Evolutionary conservation across 2,113 vertebrate genomes (phyloP).

Genomic region (Ceyx cyanopectus): DNA sequence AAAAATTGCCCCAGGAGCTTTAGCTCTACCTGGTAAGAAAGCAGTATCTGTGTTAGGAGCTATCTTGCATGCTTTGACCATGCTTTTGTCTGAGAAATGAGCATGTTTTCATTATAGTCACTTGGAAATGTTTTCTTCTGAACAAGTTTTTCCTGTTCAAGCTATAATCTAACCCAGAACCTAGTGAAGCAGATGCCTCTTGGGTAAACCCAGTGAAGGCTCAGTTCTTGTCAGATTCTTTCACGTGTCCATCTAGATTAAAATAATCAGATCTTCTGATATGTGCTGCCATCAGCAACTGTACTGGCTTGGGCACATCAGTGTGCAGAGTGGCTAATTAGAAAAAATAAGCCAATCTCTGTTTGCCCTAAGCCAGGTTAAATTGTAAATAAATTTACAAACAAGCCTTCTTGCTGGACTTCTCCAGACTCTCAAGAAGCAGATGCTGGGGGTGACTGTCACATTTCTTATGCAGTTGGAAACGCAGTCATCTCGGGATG

Average conservation of each 20-base stretch:
- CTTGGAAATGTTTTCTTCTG: background rate
- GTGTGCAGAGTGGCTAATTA: background rate
- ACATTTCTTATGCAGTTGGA: background rate
- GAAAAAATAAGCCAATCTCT: background rate
- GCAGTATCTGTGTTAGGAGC: background rate
- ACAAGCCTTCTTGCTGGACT: background rate
- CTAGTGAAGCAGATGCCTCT: background rate
- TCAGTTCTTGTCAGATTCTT: background rate
- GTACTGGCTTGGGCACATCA: background rate
- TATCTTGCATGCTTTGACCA: background rate
- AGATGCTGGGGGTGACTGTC: background rate
- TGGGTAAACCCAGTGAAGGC: background rate
- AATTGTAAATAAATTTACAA: background rate
- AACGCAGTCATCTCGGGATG: background rate
- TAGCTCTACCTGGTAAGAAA: background rate
- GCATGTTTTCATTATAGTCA: background rate
- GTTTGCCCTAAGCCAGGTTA: background rate
- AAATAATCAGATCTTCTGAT: background rate
- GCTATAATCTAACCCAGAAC: background rate
- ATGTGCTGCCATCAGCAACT: slow-evolving; percentile 8
- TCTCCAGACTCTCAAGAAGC: background rate
- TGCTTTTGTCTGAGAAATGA: background rate
- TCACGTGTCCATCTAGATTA: background rate
- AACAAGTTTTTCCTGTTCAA: background rate
- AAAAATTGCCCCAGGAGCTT: background rate